phyloP scores from a whole-genome alignment of 2,797 vertebrate species.

The Streptopelia turtur region DNA sequence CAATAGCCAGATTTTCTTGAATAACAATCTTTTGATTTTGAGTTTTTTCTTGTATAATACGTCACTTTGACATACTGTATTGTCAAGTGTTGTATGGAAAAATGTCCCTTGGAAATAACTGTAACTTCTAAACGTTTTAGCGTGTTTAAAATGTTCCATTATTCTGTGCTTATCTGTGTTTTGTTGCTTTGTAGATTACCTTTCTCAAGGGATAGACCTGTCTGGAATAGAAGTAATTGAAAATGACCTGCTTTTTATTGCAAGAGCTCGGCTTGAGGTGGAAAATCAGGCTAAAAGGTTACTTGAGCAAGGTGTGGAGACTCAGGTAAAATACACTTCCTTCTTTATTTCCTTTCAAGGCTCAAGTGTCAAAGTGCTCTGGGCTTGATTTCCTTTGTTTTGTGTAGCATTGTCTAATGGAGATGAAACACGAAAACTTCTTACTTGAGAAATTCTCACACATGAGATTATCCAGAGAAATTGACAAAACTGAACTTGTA shows the following conservation, averaged over 20 bases:
- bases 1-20: background rate
- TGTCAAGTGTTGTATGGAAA: background rate
- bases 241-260: constrained; percentile 93
- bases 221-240: constrained; percentile 97
- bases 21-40: background rate
- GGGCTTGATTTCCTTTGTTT: background rate
- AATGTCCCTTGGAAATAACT: background rate
- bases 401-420: background rate
- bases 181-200: constrained; percentile 86
- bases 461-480: background rate
- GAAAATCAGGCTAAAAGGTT: constrained; percentile 97
- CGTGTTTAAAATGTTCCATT: constrained; percentile 16
- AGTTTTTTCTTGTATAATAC: background rate
- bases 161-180: constrained; percentile 11
- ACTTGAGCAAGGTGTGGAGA: constrained; percentile 95
- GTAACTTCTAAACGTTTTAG: constrained; percentile 1
- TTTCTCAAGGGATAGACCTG: constrained; percentile 95
- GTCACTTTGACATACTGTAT: background rate
- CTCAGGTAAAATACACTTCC: constrained; percentile 85
- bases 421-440: background rate
- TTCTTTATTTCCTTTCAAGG: background rate
- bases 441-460: background rate
- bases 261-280: constrained; percentile 94
- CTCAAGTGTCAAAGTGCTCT: background rate
- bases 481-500: background rate